phyloP scores from a whole-genome alignment of 2,888 invertebrate genomes.

The Anodontia alba region DNA sequence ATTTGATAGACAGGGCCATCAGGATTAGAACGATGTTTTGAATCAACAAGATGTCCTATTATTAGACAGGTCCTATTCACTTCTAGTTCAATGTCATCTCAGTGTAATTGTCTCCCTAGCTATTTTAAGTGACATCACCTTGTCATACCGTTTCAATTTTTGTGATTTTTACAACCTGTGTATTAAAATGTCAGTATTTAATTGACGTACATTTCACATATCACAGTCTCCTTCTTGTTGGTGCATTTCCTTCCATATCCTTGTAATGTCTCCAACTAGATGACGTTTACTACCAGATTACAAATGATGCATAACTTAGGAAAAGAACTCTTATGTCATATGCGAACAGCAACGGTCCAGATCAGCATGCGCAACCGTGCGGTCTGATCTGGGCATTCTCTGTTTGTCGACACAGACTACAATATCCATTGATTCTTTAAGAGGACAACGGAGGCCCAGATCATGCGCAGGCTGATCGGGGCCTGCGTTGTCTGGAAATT shows the following conservation, averaged over 20 bases:
- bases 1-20: neutral
- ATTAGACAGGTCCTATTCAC: neutral
- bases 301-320: too few species aligned
- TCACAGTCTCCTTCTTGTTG: neutral
- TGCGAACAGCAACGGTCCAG: too few species aligned
- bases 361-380: too few species aligned
- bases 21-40: neutral
- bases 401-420: too few species aligned
- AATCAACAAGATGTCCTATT: neutral
- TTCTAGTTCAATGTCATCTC: neutral
- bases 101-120: neutral
- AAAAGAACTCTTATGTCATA: too few species aligned
- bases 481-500: too few species aligned
- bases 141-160: slow-evolving; percentile 2
- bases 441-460: too few species aligned
- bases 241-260: neutral
- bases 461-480: too few species aligned
- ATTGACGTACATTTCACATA: neutral
- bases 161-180: slow-evolving; percentile 1
- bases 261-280: neutral
- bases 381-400: too few species aligned
- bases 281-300: neutral
- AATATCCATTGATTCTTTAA: too few species aligned
- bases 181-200: slow-evolving; percentile 1
- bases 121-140: neutral